These are phyloP conservation scores for Dromococcyx pavoninus DNA, from an alignment of 2,797 vertebrate species.

Conservation along the genomic window DNA sequence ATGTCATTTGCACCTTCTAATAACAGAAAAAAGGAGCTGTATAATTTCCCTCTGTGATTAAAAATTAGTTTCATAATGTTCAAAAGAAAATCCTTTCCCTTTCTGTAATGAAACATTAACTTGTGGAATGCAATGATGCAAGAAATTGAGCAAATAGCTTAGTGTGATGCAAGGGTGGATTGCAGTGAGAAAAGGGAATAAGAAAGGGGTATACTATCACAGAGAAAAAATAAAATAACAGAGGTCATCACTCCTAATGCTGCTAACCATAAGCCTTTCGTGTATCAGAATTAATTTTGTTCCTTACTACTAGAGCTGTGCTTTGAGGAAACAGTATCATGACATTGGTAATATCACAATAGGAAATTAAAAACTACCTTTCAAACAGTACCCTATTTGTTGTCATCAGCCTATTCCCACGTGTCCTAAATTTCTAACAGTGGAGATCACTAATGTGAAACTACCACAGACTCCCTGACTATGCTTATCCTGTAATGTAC, in stretches of 20 bases:
- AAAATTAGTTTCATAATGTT: not conserved
- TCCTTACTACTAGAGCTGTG: not conserved
- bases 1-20: not conserved
- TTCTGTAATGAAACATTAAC: conserved; percentile 47
- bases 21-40: not conserved
- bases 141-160: conserved; percentile 50
- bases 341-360: fast-evolving
- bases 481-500: not conserved
- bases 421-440: not conserved
- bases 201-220: not conserved
- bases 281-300: not conserved
- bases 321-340: not conserved
- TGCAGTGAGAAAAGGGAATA: not conserved
- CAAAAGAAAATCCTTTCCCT: conserved; percentile 10
- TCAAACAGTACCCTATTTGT: not conserved
- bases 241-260: not conserved
- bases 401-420: not conserved
- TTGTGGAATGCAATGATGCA: conserved; percentile 25
- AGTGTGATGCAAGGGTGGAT: conserved; percentile 1
- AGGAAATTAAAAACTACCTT: not conserved
- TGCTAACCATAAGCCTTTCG: not conserved
- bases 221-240: not conserved
- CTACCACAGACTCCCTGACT: fast-evolving
- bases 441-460: not conserved
- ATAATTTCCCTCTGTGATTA: conserved; percentile 31